These are phyloP conservation scores for Tachyglossus aculeatus DNA, from an alignment of 2,797 vertebrate species.

Conservation along the genomic window DNA sequence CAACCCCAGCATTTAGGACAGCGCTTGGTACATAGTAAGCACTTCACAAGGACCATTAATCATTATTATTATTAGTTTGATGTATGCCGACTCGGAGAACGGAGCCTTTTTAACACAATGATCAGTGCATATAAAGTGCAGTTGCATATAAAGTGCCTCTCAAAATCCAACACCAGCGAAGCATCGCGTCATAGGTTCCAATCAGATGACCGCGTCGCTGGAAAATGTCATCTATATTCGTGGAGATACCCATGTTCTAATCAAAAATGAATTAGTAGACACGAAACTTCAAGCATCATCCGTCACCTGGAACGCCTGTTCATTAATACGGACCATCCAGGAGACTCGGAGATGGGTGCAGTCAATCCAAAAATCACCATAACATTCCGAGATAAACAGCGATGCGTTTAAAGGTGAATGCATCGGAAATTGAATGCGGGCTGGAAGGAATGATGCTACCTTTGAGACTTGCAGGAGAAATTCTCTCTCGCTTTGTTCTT, in stretches of 20 bases:
- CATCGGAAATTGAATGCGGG: slow-evolving; percentile 79
- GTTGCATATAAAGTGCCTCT: slow-evolving; percentile 73
- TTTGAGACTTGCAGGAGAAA: slow-evolving; percentile 71
- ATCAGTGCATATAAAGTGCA: slow-evolving; percentile 74
- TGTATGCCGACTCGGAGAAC: slow-evolving; percentile 58
- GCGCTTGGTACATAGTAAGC: too few relatives aligned
- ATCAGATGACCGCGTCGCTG: slow-evolving; percentile 73
- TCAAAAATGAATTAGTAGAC: slow-evolving; percentile 82
- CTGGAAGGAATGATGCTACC: slow-evolving; percentile 77
- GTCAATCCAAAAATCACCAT: slow-evolving; percentile 79
- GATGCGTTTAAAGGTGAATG: slow-evolving; percentile 83
- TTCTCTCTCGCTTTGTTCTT: slow-evolving; percentile 68
- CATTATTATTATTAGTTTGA: slow-evolving; percentile 56
- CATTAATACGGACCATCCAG: slow-evolving; percentile 69
- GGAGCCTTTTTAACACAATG: slow-evolving; percentile 63
- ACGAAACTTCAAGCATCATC: slow-evolving; percentile 74
- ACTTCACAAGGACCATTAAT: too few relatives aligned
- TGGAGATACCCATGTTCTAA: slow-evolving; percentile 76
- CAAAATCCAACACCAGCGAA: slow-evolving; percentile 76
- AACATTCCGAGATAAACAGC: slow-evolving; percentile 76
- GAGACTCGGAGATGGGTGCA: slow-evolving; percentile 74
- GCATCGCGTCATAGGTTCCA: slow-evolving; percentile 69
- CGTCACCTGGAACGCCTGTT: slow-evolving; percentile 76
- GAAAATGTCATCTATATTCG: slow-evolving; percentile 76
- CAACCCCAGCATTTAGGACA: too few relatives aligned